These are phyloP conservation scores for Phaonia tiefii DNA, from an alignment of 2,888 invertebrate genomes.

Conservation along the genomic window DNA sequence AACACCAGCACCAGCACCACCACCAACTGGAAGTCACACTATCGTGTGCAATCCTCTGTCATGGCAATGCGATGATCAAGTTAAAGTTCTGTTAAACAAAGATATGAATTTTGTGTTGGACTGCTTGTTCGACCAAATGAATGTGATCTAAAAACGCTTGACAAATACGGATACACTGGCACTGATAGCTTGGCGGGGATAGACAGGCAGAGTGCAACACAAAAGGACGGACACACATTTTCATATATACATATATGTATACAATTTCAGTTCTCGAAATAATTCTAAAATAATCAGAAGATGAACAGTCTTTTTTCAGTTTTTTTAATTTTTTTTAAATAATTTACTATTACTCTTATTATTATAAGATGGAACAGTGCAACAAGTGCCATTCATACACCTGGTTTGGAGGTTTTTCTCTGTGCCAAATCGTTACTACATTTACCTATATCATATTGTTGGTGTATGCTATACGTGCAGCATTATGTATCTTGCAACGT, in stretches of 20 bases:
- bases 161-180: slow-evolving; percentile 19
- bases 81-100: slow-evolving; percentile 6
- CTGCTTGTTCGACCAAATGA: slow-evolving; percentile 11
- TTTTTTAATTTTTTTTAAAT: too few relatives aligned
- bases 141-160: slow-evolving; percentile 39
- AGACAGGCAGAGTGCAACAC: slow-evolving; percentile 20
- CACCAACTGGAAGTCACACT: slow-evolving; percentile 15
- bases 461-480: background rate
- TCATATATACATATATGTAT: too few relatives aligned
- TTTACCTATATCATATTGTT: slow-evolving; percentile 13
- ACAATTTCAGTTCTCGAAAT: slow-evolving; percentile 18
- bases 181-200: slow-evolving; percentile 8
- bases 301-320: background rate
- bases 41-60: background rate
- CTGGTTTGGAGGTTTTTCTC: slow-evolving; percentile 42
- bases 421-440: slow-evolving; percentile 10
- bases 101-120: slow-evolving; percentile 12
- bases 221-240: background rate
- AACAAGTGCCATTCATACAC: slow-evolving; percentile 67
- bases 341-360: slow-evolving; percentile 7
- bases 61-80: background rate
- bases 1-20: background rate
- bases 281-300: slow-evolving; percentile 15
- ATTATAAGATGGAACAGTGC: slow-evolving; percentile 18
- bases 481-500: slow-evolving; percentile 10